These are phyloP conservation scores for Andricus quercusramuli DNA, from an alignment of 2,888 invertebrate genomes.

Conservation along the genomic window DNA sequence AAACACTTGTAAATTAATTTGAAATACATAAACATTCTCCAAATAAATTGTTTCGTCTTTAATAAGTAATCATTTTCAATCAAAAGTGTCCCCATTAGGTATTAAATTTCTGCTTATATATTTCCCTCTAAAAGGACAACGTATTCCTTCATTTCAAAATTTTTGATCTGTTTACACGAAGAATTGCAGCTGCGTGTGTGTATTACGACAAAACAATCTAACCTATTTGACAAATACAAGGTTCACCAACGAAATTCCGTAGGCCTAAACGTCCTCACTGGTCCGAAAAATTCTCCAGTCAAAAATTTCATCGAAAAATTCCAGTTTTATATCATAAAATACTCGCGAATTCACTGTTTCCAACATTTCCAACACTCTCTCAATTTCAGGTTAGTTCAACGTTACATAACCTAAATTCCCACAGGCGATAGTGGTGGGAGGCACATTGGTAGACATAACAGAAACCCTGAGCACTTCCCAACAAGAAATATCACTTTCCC, in stretches of 20 bases:
- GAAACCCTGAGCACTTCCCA: constrained; percentile 1
- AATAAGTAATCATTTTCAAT: not conserved
- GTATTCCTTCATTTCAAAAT: not conserved
- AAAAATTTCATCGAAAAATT: not conserved
- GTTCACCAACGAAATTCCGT: not conserved
- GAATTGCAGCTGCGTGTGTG: not conserved
- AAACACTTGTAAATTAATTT: no score
- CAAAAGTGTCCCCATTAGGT: not conserved
- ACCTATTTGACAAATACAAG: not conserved
- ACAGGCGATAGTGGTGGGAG: constrained; percentile 71
- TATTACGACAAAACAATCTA: not conserved
- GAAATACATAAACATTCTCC: no score
- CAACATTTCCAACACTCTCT: not conserved
- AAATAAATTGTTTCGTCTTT: not conserved
- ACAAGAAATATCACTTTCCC: not conserved
- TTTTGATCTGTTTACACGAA: not conserved
- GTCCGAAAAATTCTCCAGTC: not conserved
- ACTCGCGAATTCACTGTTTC: not conserved
- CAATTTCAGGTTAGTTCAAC: constrained; percentile 57
- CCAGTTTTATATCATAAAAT: not conserved
- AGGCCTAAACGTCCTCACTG: not conserved
- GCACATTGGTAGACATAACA: constrained; percentile 12
- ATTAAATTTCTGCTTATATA: not conserved
- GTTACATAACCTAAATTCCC: constrained; percentile 76
- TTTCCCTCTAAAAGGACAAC: not conserved